Evolutionary conservation across 64 coral and sea anemone species (phyloP), one percentile per base, ranked within the genome.

Genomic region (Montipora efflorescens): DNA sequence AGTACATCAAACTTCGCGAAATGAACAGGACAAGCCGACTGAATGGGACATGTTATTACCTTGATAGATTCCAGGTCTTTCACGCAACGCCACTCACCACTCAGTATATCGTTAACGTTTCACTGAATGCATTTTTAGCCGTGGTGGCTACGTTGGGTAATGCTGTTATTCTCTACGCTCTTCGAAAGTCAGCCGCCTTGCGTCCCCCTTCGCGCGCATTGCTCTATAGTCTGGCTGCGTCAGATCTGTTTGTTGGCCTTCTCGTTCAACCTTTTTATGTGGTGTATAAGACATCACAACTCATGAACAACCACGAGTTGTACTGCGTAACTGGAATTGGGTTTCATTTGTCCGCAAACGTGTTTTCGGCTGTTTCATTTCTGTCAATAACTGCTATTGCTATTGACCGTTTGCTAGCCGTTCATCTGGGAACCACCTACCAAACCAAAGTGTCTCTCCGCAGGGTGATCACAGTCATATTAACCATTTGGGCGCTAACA

Each of bases 251-350:
- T 7, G 93, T 95, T 6, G 93, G 93, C 8, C 25, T 84, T 4
- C 69, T 83, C 16, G 93, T 95, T 47, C 93, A 95, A 14, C 93
- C 93, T 1, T 87, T 94, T 23, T 94, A 94, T 23, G 78, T 94
- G 10, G 43, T 88, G 12, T 71, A 79, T 15, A 76, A 88, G 49
- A 74, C 88, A 12, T 51, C 93, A 7, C 88, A 91, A 51, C 72
- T 95, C 23, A 53, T 45, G 7, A 80, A 81, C 75, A 85, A 69
- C 22, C n/a, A 8, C 10, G 20, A 48, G 25, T 49, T 70, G 11
- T 87, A 85, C 59, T 95, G 94, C 44, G 46, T 77, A 4, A 57
- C 82, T 21, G 89, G 88, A 21, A 80, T 95, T 11, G 94, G 87
- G 13, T 91, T 87, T 21, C 80, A 77, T 11, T 58, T 87, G 16